Percentiles rank a stretch among this genome's conserved stretches.
Conservation (phyloP, 2,888 invertebrate genomes). For the Salticus scenicus region DNA sequence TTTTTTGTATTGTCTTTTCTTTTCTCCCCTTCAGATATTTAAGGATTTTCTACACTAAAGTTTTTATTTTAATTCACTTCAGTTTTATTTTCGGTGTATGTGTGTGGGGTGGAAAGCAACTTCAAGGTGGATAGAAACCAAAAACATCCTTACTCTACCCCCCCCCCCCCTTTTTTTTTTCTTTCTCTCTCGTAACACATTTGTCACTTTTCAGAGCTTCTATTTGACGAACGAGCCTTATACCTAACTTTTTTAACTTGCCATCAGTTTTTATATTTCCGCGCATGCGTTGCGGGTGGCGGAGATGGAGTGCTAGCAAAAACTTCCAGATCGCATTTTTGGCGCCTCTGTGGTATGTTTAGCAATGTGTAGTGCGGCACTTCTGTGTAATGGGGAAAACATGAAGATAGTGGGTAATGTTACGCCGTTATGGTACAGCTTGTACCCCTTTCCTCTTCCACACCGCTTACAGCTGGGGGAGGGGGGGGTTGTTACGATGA, state of each 20-base stretch:
- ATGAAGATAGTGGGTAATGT: constrained; percentile 28
- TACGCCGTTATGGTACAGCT: constrained; percentile 9
- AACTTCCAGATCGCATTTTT: constrained; percentile 37
- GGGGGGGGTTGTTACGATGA: constrained; percentile 16
- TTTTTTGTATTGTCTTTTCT: not conserved
- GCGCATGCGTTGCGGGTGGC: constrained; percentile 32
- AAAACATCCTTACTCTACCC: not conserved
- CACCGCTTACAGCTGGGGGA: not conserved
- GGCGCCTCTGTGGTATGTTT: constrained; percentile 46
- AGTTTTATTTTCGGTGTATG: not conserved
- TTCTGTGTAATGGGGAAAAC: not conserved
- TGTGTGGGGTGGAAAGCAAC: not conserved
- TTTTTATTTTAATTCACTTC: constrained; percentile 25
- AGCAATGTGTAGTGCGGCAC: constrained; percentile 24
- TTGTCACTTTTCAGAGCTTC: constrained; percentile 32
- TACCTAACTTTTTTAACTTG: not conserved
- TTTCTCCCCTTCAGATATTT: not conserved
- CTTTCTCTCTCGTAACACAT: constrained; percentile 7
- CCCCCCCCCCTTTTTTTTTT: not conserved
- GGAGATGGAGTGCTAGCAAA: constrained; percentile 15
- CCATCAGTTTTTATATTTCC: not conserved
- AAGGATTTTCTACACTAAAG: not conserved
- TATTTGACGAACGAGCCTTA: constrained; percentile 34
- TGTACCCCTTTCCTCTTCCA: not conserved
- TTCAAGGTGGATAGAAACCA: not conserved